Evolutionary conservation across 2,888 invertebrate species (phyloP).

Genomic region (Acrocera orbiculus): DNA sequence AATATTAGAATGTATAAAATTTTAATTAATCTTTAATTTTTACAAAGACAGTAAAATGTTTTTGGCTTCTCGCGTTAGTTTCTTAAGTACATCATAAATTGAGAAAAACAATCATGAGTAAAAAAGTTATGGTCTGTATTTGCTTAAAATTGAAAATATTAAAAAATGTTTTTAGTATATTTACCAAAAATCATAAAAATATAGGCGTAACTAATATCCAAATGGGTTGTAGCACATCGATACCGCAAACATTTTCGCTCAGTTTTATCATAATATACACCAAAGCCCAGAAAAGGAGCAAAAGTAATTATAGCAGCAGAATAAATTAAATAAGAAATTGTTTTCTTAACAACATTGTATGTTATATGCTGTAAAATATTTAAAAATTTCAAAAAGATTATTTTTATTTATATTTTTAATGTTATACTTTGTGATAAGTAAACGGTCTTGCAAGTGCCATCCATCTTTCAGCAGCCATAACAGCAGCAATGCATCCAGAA

Average conservation of each 20-base stretch:
- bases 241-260: constrained; percentile 46
- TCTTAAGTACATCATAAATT: not conserved
- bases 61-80: not conserved
- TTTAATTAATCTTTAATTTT: no score
- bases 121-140: no score
- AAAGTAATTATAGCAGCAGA: constrained; percentile 53
- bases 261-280: constrained; percentile 45
- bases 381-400: no score
- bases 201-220: constrained; percentile 56
- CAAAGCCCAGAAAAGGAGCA: constrained; percentile 56
- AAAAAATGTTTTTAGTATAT: constrained; percentile 19
- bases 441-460: constrained; percentile 73
- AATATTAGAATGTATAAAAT: no score
- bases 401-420: constrained; percentile 2
- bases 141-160: no score
- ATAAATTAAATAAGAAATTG: constrained; percentile 50
- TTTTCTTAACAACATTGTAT: constrained; percentile 54
- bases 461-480: constrained; percentile 78
- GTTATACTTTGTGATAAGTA: constrained; percentile 65
- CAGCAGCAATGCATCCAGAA: constrained; percentile 72
- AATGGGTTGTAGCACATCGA: constrained; percentile 43
- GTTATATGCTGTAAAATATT: no score
- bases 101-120: not conserved
- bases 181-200: constrained; percentile 61
- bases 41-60: constrained; percentile 1